phyloP scores from a whole-genome alignment of 2,113 vertebrate species.

The Sialia sialis region DNA sequence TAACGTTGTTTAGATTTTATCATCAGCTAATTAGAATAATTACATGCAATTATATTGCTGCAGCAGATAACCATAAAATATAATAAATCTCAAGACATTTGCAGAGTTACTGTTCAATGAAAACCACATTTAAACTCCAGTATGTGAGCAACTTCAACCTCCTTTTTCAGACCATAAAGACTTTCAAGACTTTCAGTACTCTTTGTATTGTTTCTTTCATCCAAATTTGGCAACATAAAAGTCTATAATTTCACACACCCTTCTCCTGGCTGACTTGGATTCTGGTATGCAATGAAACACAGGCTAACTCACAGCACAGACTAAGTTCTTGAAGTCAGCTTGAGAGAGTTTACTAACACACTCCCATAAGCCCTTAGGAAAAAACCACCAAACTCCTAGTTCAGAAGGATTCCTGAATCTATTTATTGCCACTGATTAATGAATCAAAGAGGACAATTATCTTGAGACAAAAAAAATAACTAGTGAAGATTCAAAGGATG shows the following conservation, averaged over 20 bases:
- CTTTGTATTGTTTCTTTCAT: neutral
- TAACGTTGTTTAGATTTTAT: conserved; percentile 35
- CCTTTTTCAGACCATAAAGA: neutral
- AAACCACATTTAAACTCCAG: neutral
- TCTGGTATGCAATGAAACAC: neutral
- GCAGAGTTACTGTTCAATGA: neutral
- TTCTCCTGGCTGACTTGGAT: neutral
- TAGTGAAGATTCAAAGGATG: neutral
- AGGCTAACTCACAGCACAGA: neutral
- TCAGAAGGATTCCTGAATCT: neutral
- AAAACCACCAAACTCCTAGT: neutral
- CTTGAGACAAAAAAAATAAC: neutral
- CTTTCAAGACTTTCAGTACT: neutral
- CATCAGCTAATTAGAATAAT: conserved; percentile 45
- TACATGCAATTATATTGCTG: neutral
- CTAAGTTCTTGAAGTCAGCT: neutral
- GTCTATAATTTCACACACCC: neutral
- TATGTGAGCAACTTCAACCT: neutral
- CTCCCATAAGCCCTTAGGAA: neutral
- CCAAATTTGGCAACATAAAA: neutral
- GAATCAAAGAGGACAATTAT: neutral
- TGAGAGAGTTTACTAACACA: neutral
- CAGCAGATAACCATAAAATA: neutral
- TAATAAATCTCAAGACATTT: neutral
- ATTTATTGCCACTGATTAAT: neutral